Evolutionary conservation across 2,797 vertebrate species (phyloP), one percentile per base, ranked within the genome.

Genomic region (Manis pentadactyla): DNA sequence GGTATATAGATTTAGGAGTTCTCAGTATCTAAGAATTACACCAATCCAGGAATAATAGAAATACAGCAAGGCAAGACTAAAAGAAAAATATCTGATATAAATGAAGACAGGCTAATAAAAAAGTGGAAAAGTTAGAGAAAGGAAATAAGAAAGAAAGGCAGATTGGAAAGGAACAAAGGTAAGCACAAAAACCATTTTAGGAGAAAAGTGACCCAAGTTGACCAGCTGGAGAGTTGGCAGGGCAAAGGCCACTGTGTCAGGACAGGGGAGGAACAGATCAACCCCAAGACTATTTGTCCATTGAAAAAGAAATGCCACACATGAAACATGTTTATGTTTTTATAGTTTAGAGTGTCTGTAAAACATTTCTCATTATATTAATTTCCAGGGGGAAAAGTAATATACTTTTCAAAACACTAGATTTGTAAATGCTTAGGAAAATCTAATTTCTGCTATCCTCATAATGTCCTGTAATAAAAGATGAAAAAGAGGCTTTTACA

Each of bases 371-470:
- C 73, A 95, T 96, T 97, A 95, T 57, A 91, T 93, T 96, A 57
- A 97, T 95, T 98, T 97, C 96, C 95, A 98, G 85, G 92, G 97
- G 98, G 98, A 97, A 57, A 92, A 96, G 83, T 37, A 63, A 98
- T 95, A 97, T 91, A 95, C 51, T 37, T 93, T 97, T 98, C 92
- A 97, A 90, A 90, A 96, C 31, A 77, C 17, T 0, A 1, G 37
- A 34, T 49, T 78, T 98, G 97, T 95, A 90, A 97, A 92, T 94
- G 93, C 81, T 0, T 4, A n/a, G 90, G 96, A 96, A 82, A 87
- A 97, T 87, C 94, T 90, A 97, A 88, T 90, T 94, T 98, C 86
- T 97, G 77, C 93, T 4, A 77, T 96, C 94, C 88, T 84, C 93
- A 88, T 77, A 96, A 96, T 79, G 78, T 97, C 85, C 49, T 93